Base-by-base conservation (phyloP, 2,113 vertebrate species). In the Corydoras sp. region DNA sequence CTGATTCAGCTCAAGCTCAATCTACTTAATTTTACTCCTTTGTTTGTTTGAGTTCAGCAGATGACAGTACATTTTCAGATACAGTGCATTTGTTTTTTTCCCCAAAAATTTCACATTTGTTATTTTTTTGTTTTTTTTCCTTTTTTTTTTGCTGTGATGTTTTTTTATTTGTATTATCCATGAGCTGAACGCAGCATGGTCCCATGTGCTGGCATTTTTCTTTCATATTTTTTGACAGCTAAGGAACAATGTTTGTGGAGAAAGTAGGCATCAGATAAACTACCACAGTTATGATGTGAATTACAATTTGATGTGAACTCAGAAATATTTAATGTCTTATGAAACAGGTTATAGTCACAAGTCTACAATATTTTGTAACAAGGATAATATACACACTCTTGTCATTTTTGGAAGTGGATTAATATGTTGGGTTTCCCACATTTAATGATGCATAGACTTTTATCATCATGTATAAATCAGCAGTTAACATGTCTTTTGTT, bases 81-180 rank as follows among this genome's bases (percentile, higher is more conserved):
- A 32, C 5, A 9, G 14, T 15, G 18, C 43, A 11, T 5, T 48
- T 62, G 15, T 31, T 43, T 68, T 68, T 12, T 18, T 70, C n/a
- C 18, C 18, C 18, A 1, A 24, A 24, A 24, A 24, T 24, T 60
- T 31, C 24, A 32, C 62, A 56, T 73, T 69, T 64, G 18, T 49
- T 66, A 24, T 15, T 49, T 50, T 32, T n/a, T 14, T 15, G 14
- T 24, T 43, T 54, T 43, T 68, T 13, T 31, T 62, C 62, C 62
- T 55, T 71, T 71, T 71, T 62, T 71, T 15, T 56, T 10, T 30
- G 50, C 11, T 2, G 2, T 43, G 4, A 43, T 43, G 18, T 62
- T 58, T 56, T n/a, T 54, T 62, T 62, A 62, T 54, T 71, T 71
- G 50, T 62, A 35, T 71, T 55, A 71, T 63, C 69, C 69, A 55